phyloP scores from a whole-genome alignment of 2,888 invertebrate species.

The Lathronympha strigana region DNA sequence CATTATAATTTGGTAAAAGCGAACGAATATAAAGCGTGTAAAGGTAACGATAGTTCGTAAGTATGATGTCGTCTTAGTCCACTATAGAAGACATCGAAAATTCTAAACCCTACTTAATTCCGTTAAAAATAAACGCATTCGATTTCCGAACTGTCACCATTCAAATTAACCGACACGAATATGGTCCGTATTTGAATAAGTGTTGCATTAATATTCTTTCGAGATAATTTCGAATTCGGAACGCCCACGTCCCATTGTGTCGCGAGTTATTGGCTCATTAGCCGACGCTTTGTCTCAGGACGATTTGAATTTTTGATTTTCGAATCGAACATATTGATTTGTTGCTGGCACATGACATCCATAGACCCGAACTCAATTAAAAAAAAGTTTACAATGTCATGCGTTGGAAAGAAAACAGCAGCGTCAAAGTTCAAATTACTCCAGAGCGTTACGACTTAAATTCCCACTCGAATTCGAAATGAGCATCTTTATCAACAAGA shows the following conservation, averaged over 20 bases:
- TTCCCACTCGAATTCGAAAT: slow-evolving; percentile 3
- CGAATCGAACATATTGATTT: slow-evolving; percentile 78
- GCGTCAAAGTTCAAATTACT: background rate
- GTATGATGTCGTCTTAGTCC: background rate
- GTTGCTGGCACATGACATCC: slow-evolving; percentile 45
- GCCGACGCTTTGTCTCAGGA: slow-evolving; percentile 69
- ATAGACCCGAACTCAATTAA: slow-evolving; percentile 3
- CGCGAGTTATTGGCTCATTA: slow-evolving; percentile 83
- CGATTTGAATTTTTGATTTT: slow-evolving; percentile 82
- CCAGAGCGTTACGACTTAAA: background rate
- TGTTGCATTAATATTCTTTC: slow-evolving; percentile 83
- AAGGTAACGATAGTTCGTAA: no score
- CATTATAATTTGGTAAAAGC: no score
- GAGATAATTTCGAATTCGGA: slow-evolving; percentile 79
- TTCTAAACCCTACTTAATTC: slow-evolving; percentile 3
- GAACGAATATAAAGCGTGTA: no score
- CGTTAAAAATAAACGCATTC: slow-evolving; percentile 29
- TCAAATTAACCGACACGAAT: slow-evolving; percentile 77
- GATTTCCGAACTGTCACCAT: slow-evolving; percentile 60
- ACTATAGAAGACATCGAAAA: slow-evolving; percentile 2
- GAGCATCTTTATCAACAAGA: slow-evolving; percentile 14
- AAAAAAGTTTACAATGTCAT: background rate
- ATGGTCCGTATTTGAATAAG: slow-evolving; percentile 83
- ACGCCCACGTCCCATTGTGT: slow-evolving; percentile 82
- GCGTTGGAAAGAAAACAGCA: background rate